A percentile compares a stretch with the other conserved stretches of the same genome.
phyloP scores from a whole-genome alignment of 2,113 vertebrate species.

The Octodon degus region DNA sequence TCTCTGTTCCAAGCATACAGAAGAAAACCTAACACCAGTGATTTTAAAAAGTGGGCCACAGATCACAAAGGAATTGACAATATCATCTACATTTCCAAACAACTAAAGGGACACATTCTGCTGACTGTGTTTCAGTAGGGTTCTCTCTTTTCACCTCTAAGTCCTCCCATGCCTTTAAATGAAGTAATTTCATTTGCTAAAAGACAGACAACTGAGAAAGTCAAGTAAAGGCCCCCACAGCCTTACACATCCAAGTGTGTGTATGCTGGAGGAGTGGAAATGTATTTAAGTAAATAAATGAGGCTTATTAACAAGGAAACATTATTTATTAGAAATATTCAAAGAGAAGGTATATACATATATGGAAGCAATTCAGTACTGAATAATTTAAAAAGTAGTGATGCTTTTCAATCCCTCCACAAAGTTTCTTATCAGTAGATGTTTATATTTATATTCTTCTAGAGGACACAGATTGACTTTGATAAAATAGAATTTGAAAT shows the following conservation, averaged over 20 bases:
- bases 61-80: background rate
- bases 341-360: background rate
- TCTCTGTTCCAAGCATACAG: background rate
- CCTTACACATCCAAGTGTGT: background rate
- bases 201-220: slow-evolving; percentile 10
- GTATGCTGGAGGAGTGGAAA: background rate
- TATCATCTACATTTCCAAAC: slow-evolving; percentile 17
- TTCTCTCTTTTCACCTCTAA: slow-evolving; percentile 52
- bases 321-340: background rate
- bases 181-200: slow-evolving; percentile 11
- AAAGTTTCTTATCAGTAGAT: slow-evolving; percentile 12
- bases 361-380: background rate
- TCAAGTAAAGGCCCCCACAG: slow-evolving; percentile 27
- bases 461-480: background rate
- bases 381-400: slow-evolving; percentile 4
- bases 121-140: background rate
- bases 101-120: background rate
- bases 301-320: background rate
- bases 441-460: slow-evolving; percentile 54
- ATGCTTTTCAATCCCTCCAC: background rate
- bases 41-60: background rate
- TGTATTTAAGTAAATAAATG: slow-evolving; percentile 28
- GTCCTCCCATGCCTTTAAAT: background rate
- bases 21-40: slow-evolving; percentile 3
- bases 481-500: slow-evolving; percentile 25